Evolutionary conservation across 2,888 invertebrate genomes (phyloP), one percentile per base, ranked within the genome.

Genomic region (Tromatobia lineatoria): DNA sequence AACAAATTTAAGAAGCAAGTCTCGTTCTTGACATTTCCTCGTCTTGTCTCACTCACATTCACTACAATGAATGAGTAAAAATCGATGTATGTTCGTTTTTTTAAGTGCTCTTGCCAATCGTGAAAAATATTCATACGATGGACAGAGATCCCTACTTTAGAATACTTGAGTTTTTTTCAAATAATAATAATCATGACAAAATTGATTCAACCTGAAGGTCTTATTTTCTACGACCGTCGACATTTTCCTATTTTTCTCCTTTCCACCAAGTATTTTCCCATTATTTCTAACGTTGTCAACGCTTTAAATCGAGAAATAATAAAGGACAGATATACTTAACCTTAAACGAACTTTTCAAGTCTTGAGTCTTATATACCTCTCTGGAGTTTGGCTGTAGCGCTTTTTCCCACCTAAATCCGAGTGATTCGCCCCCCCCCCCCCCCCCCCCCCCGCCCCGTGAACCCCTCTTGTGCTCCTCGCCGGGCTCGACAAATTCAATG

Each of bases 281-380:
- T 73, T 73, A 50, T 71, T 38, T 71, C 50, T n/a, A 70, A 18
- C 57, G 34, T 64, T 23, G 54, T 69, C 54, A 70, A 47, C 50
- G 74, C 77, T 81, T 74, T 50, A 74, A 84, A 84, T 74, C 59
- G 73, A 54, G 70, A 78, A 84, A 81, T 78, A 83, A 83, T 80
- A 81, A 84, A 78, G 69, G 69, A 67, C 74, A 50, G 64, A 69
- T 64, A 38, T 64, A 64, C 25, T 59, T 61, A 78, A 81, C 52
- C 42, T 57, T 54, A 74, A 84, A 75, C 77, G 50, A 74, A 74
- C 81, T 78, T 74, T 73, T 84, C 29, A 7, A 18, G 29, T 50
- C 38, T 52, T 38, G 50, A 15, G 23, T 18, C 47, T 70, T 47
- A 66, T 29, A 73, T 50, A 74, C 42, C 29, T 66, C 29, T 47